Percentiles rank a stretch among this genome's conserved stretches.
Evolutionary conservation across 1,140 invertebrate species (phyloP).

Genomic region (Aricia agestis): DNA sequence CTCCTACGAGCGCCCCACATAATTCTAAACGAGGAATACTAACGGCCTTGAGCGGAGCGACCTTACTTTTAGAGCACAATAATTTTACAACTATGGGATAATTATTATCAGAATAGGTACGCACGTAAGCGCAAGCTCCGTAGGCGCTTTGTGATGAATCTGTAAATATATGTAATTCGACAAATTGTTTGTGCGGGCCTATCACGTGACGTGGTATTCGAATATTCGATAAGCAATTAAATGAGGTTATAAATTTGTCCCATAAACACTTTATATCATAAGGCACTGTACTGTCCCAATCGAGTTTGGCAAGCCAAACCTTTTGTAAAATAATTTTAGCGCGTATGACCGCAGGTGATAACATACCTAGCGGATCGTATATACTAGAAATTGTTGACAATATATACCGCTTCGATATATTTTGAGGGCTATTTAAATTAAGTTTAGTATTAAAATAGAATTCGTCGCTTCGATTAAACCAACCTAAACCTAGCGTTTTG

Average conservation of each 20-base stretch:
- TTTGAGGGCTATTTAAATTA: neutral
- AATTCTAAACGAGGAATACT: neutral
- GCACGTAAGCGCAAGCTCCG: neutral
- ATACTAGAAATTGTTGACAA: too few relatives aligned
- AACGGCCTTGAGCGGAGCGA: neutral
- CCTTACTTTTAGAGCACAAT: constrained; percentile 2
- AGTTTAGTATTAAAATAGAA: constrained; percentile 32
- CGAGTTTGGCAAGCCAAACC: too few relatives aligned
- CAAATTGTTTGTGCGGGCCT: neutral
- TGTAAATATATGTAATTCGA: neutral
- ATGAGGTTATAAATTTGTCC: too few relatives aligned
- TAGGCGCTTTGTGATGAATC: neutral
- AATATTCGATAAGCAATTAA: neutral
- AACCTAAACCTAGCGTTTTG: constrained; percentile 31
- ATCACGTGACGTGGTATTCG: neutral
- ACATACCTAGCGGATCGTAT: too few relatives aligned
- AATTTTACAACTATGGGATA: neutral
- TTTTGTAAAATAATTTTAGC: too few relatives aligned
- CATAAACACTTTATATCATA: neutral
- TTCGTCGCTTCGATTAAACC: constrained; percentile 26
- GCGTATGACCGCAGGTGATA: too few relatives aligned
- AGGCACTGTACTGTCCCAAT: neutral
- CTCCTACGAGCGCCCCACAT: neutral
- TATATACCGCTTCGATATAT: neutral
- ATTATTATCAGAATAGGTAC: neutral